A percentile compares a stretch with the other conserved stretches of the same genome.
Conservation (phyloP, 2,888 invertebrate species). For the Hemithea aestivaria region DNA sequence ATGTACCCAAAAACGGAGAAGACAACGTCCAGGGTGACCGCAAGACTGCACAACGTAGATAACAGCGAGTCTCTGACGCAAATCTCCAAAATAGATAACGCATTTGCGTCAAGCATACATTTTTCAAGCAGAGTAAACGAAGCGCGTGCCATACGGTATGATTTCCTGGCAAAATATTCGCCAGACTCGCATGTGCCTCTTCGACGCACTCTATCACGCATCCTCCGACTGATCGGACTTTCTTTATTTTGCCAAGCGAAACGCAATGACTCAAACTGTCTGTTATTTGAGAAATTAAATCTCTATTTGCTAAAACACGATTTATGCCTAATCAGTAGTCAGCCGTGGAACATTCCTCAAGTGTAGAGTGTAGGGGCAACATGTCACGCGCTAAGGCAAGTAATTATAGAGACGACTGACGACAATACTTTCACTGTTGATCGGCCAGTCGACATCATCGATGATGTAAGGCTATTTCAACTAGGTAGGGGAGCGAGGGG, state of each 20-base stretch:
- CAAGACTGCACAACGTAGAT: slow-evolving; percentile 69
- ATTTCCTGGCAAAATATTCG: slow-evolving; percentile 71
- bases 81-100: slow-evolving; percentile 77
- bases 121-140: slow-evolving; percentile 71
- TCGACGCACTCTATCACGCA: slow-evolving; percentile 56
- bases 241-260: slow-evolving; percentile 50
- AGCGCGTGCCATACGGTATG: slow-evolving; percentile 60
- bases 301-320: slow-evolving; percentile 16
- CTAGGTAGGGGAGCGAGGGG: no score
- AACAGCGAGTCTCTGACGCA: slow-evolving; percentile 69
- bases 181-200: slow-evolving; percentile 43
- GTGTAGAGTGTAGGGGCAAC: no score
- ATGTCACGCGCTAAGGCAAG: no score
- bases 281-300: slow-evolving; percentile 20
- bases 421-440: no score
- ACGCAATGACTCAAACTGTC: slow-evolving; percentile 37
- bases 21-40: slow-evolving; percentile 54
- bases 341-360: slow-evolving; percentile 16
- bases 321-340: slow-evolving; percentile 6
- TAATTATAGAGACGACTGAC: no score
- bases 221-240: slow-evolving; percentile 46
- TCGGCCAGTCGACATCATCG: no score
- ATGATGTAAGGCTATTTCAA: no score
- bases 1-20: slow-evolving; percentile 33
- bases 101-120: slow-evolving; percentile 77